Conservation (phyloP, 1,140 invertebrate species). For the Cyclina sinensis region DNA sequence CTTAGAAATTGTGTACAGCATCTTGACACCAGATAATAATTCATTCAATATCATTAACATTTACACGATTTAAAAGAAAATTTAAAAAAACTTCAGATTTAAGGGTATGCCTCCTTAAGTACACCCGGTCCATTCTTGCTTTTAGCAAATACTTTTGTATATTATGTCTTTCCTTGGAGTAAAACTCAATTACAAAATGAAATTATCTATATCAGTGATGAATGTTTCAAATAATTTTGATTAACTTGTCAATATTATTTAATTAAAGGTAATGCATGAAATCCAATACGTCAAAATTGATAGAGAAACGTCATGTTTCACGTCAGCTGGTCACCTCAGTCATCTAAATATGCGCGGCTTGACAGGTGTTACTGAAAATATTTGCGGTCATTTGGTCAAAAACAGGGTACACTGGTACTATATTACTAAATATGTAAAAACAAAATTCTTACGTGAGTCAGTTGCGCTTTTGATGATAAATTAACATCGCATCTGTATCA, state of each 20-base stretch:
- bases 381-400: constrained; percentile 16
- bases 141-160: too few species aligned
- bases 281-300: not conserved
- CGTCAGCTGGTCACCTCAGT: not conserved
- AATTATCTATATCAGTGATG: too few species aligned
- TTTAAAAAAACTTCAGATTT: too few species aligned
- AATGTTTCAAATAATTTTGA: not conserved
- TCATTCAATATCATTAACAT: too few species aligned
- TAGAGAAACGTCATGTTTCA: not conserved
- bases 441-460: not conserved
- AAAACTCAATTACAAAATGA: too few species aligned
- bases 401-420: not conserved
- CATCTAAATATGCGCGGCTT: not conserved
- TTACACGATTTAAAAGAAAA: too few species aligned
- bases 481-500: not conserved
- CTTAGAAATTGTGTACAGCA: too few species aligned
- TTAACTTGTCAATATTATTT: constrained; percentile 3
- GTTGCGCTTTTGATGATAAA: not conserved
- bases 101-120: too few species aligned
- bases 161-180: too few species aligned
- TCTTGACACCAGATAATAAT: too few species aligned
- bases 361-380: not conserved
- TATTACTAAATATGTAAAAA: not conserved
- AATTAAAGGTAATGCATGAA: not conserved
- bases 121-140: too few species aligned